Conservation (phyloP, 2,113 vertebrate species). For the rabbit (Oryctolagus cuniculus) region mOryCun1.1 NC_091442.1:102717001-102717500, state of each 20-base stretch:
- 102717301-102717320: background rate
- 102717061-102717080: constrained; percentile 12
- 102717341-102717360: background rate
- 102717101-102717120: too few species aligned
- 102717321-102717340: background rate
- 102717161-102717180: too few species aligned
- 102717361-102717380: background rate
- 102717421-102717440: background rate
- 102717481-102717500: background rate
- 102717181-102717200: too few species aligned
- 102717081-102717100: background rate
- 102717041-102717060: constrained; percentile 45
- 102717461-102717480: constrained; percentile 49
- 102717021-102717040: constrained; percentile 28
- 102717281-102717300: background rate
- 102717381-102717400: background rate
- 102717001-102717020: constrained; percentile 52
- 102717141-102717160: too few species aligned
- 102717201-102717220: too few species aligned
- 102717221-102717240: background rate
- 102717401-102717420: background rate
- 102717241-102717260: constrained; percentile 18
- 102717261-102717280: background rate
- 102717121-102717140: too few species aligned
- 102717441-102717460: constrained; percentile 4